These are phyloP conservation scores for Ceratina japonica DNA, from an alignment of 1,140 invertebrate genomes.

Conservation along the genomic window DNA sequence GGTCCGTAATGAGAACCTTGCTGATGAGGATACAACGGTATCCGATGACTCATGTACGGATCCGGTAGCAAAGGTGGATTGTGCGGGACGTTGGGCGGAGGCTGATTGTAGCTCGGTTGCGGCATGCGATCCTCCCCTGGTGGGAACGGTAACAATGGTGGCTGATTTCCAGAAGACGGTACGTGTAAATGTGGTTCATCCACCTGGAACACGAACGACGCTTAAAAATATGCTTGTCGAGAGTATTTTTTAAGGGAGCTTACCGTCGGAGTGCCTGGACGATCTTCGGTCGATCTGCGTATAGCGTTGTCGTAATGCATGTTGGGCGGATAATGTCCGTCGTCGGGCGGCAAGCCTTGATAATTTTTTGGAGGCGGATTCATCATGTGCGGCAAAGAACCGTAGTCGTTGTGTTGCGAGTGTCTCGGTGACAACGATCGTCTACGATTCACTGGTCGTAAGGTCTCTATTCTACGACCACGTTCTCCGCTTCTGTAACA, in stretches of 20 bases:
- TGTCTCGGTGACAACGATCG: conserved; percentile 74
- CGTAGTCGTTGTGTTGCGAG: conserved; percentile 72
- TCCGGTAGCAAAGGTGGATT: conserved; percentile 74
- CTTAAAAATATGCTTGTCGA: background rate
- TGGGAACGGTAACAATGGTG: conserved; percentile 74
- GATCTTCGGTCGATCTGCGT: conserved; percentile 80
- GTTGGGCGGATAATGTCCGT: conserved; percentile 73
- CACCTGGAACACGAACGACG: conserved; percentile 63
- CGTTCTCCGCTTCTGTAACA: conserved; percentile 69
- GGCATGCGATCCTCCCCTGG: conserved; percentile 76
- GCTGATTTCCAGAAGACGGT: conserved; percentile 65
- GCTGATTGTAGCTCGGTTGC: conserved; percentile 72
- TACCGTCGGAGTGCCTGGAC: conserved; percentile 86
- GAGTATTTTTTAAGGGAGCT: conserved; percentile 69
- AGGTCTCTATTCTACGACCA: conserved; percentile 71
- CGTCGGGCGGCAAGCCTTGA: conserved; percentile 64
- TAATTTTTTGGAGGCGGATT: conserved; percentile 73
- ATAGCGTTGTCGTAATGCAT: conserved; percentile 77
- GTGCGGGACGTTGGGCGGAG: conserved; percentile 73
- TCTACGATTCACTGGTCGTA: conserved; percentile 70
- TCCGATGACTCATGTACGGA: conserved; percentile 75
- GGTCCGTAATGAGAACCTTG: conserved; percentile 77
- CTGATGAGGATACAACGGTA: conserved; percentile 76
- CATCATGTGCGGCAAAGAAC: conserved; percentile 66
- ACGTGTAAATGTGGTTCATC: conserved; percentile 77